phyloP scores from a whole-genome alignment of 2,888 invertebrate species.

The Agonopterix heracliana region DNA sequence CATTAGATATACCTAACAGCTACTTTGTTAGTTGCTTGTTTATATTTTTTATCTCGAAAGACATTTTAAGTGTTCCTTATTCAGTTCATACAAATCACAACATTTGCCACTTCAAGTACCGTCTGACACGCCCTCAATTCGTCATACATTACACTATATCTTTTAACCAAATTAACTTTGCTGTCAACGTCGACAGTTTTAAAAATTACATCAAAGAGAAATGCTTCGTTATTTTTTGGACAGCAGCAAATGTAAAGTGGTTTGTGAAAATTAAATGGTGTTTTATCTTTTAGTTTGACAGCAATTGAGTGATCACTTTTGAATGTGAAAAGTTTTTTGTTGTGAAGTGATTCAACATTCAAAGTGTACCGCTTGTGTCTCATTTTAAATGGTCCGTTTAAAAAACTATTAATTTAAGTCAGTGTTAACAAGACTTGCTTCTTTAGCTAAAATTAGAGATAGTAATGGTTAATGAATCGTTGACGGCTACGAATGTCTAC shows the following conservation, averaged over 20 bases:
- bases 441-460: background rate
- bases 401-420: slow-evolving; percentile 30
- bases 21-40: slow-evolving; percentile 28
- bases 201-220: slow-evolving; percentile 5
- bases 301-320: slow-evolving; percentile 38
- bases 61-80: slow-evolving; percentile 33
- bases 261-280: slow-evolving; percentile 38
- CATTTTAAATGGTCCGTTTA: slow-evolving; percentile 26
- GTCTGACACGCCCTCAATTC: slow-evolving; percentile 6
- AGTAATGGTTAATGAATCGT: too few species aligned
- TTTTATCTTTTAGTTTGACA: slow-evolving; percentile 41
- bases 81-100: slow-evolving; percentile 27
- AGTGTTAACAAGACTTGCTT: background rate
- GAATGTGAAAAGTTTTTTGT: slow-evolving; percentile 17
- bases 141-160: slow-evolving; percentile 2
- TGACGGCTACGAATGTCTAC: too few species aligned
- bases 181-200: slow-evolving; percentile 6
- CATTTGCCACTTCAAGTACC: slow-evolving; percentile 29
- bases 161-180: slow-evolving; percentile 9
- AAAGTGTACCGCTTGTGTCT: slow-evolving; percentile 22
- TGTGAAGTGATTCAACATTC: slow-evolving; percentile 21
- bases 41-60: slow-evolving; percentile 23
- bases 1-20: slow-evolving; percentile 17
- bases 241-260: slow-evolving; percentile 13
- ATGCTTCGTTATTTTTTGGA: background rate